Conservation (phyloP, 2,888 invertebrate species). For the Athalia circularis region DNA sequence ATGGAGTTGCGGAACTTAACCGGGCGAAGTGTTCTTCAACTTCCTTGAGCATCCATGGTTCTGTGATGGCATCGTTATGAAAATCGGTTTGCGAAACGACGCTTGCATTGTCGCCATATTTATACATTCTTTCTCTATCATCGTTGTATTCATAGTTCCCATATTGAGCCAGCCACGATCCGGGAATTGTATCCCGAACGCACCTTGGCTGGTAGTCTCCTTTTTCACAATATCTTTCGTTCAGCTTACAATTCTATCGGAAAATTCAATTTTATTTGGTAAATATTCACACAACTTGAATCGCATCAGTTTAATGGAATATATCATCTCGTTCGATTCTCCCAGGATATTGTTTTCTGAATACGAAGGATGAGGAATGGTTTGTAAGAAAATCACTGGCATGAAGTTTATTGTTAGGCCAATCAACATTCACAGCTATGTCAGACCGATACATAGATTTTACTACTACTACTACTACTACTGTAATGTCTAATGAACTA, state of each 20-base stretch:
- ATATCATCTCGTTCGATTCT: background rate
- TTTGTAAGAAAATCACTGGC: too few species aligned
- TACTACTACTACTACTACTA: too few species aligned
- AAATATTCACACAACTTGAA: too few species aligned
- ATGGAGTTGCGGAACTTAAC: constrained; percentile 52
- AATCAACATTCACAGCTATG: too few species aligned
- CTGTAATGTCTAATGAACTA: too few species aligned
- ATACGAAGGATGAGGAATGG: too few species aligned
- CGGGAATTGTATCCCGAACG: constrained; percentile 81
- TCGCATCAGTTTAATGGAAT: too few species aligned
- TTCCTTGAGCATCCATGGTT: constrained; percentile 69
- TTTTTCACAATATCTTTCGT: constrained; percentile 61
- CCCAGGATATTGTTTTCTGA: background rate
- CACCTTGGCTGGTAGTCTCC: constrained; percentile 70
- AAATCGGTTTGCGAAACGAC: constrained; percentile 7
- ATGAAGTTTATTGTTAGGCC: too few species aligned
- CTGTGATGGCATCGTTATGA: constrained; percentile 43
- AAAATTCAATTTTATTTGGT: background rate
- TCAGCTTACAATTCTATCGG: constrained; percentile 60
- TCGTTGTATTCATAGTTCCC: constrained; percentile 79
- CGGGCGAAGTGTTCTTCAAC: constrained; percentile 67
- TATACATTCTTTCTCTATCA: constrained; percentile 76
- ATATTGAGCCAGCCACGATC: constrained; percentile 79
- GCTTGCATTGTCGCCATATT: constrained; percentile 48
- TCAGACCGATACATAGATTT: too few species aligned